Evolutionary conservation across 2,113 vertebrate species (phyloP), one percentile per base, ranked within the genome.

Genomic region (Corydoras maculifer): DNA sequence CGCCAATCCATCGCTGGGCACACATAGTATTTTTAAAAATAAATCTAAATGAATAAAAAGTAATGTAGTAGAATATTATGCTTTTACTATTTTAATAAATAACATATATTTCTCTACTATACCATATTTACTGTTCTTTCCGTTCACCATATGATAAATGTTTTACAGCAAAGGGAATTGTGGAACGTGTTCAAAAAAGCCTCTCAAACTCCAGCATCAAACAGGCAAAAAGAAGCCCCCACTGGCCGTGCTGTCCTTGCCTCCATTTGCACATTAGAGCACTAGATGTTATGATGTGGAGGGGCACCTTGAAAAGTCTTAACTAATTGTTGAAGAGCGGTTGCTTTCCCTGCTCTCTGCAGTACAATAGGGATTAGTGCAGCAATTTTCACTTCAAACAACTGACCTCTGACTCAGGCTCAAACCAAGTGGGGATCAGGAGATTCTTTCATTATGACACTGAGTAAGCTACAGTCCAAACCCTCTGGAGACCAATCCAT

Each of bases 381-480:
- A 18, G 58, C 51, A 61, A 74, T 75, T 78, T 75, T 75, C 69
- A 66, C 77, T 78, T 78, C 77, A 78, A 78, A 75, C 65, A 31
- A 18, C 49, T 75, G 73, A 78, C 70, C 77, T 32, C 58, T 75
- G 77, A 78, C 73, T 54, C 73, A 2, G 35, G 65, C 69, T 78
- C 73, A 78, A 78, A 78, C 77, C 77, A 72, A 57, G 77, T 49
- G 15, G 77, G 65, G 69, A 75, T 74, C 69, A 60, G 14, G 49
- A 75, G 73, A 59, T 75, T 72, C 77, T 78, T 78, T 78, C 63
- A 78, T 78, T 69, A 30, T 78, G 77, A 73, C 77, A 73, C 68
- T 43, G 60, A 75, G 58, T 61, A 72, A 69, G 58, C 65, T 62
- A 68, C 65, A 69, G 73, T 75, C 31, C 57, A 58, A 69, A 71